phyloP scores from a whole-genome alignment of 1,140 invertebrate genomes.

The Bombus superbus region DNA sequence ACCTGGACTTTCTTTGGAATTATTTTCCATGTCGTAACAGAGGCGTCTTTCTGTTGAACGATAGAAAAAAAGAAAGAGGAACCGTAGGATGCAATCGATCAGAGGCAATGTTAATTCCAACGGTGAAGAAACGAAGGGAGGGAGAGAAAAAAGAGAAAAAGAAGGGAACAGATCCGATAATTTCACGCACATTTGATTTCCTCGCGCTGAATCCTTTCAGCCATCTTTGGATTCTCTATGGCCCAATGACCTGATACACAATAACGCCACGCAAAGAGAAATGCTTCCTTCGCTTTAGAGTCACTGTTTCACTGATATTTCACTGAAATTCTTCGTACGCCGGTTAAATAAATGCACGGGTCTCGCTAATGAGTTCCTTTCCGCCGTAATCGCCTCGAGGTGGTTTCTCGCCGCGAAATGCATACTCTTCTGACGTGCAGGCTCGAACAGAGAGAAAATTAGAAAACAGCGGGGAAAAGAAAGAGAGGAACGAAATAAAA shows the following conservation, averaged over 20 bases:
- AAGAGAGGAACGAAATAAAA: background rate
- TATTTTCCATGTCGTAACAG: background rate
- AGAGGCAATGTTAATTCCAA: conserved; percentile 14
- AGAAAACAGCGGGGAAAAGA: background rate
- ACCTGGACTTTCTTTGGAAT: background rate
- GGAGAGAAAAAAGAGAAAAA: background rate
- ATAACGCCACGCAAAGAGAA: conserved; percentile 51
- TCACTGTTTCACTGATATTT: conserved; percentile 1
- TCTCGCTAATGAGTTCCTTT: conserved; percentile 2
- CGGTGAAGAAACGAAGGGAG: conserved; percentile 29
- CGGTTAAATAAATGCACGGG: background rate
- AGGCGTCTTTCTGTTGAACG: background rate
- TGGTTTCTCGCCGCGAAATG: background rate
- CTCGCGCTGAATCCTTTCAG: conserved; percentile 73
- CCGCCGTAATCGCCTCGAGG: background rate
- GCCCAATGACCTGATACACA: conserved; percentile 59
- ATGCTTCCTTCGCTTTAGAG: conserved; percentile 50
- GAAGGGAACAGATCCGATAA: conserved; percentile 52
- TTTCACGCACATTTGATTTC: conserved; percentile 76
- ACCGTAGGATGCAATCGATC: background rate
- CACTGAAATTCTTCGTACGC: conserved; percentile 1
- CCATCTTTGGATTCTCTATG: conserved; percentile 63
- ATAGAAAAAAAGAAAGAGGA: background rate
- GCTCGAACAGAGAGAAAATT: background rate
- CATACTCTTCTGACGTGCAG: background rate